Conservation (phyloP, 2,888 invertebrate genomes). For the Hypsopygia costalis region DNA sequence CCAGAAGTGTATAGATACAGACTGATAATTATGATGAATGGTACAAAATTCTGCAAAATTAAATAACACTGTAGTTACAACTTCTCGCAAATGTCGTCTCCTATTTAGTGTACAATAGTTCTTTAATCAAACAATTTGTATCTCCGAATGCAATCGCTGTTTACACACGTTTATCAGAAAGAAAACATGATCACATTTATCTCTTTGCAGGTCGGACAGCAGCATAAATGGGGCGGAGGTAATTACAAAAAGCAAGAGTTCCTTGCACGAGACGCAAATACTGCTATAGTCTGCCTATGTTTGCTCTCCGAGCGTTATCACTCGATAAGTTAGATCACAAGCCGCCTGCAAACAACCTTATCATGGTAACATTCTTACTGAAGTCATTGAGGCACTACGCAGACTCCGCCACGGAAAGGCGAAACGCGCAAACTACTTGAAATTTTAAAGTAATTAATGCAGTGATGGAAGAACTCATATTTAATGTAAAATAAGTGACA, state of each 20-base stretch:
- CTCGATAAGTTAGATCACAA: constrained; percentile 78
- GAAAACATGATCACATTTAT: constrained; percentile 43
- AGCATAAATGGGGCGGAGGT: constrained; percentile 43
- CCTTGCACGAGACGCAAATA: constrained; percentile 72
- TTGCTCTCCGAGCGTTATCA: constrained; percentile 70
- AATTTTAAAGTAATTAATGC: constrained; percentile 15
- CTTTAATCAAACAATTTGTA: no score
- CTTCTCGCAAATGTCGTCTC: no score
- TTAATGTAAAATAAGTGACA: constrained; percentile 30
- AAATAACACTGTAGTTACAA: no score
- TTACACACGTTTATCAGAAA: constrained; percentile 34
- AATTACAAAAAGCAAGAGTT: constrained; percentile 62
- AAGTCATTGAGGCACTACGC: constrained; percentile 51
- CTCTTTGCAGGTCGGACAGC: constrained; percentile 59
- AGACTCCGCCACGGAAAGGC: constrained; percentile 49
- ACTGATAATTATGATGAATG: no score
- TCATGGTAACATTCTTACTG: constrained; percentile 69
- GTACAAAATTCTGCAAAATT: no score
- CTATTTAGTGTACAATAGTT: no score
- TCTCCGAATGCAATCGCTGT: constrained; percentile 16
- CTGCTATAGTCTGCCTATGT: constrained; percentile 68
- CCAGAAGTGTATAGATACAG: no score
- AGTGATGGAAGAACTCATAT: constrained; percentile 35
- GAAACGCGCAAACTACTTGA: constrained; percentile 48
- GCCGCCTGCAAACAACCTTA: constrained; percentile 71